Percentiles rank a stretch among this genome's conserved stretches.
Evolutionary conservation across 2,797 vertebrate genomes (phyloP).

Genomic region (Manis crassicaudata): DNA sequence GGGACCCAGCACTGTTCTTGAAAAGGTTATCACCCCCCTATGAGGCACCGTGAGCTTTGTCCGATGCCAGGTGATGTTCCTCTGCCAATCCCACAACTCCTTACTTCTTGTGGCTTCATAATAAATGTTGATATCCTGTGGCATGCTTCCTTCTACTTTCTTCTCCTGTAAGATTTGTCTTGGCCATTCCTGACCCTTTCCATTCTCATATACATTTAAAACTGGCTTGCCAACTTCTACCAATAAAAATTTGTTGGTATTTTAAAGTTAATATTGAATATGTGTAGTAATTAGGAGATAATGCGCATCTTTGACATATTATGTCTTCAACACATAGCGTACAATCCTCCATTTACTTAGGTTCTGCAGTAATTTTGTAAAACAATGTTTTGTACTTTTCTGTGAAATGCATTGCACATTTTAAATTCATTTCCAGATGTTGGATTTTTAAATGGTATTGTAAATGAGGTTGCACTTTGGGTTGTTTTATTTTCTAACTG

Average conservation of each 20-base stretch:
- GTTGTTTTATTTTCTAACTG: not conserved
- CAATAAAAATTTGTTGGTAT: not conserved
- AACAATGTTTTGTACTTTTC: not conserved
- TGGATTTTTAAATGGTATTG: not conserved
- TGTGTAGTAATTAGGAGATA: not conserved
- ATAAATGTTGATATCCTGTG: not conserved
- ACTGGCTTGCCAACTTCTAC: not conserved
- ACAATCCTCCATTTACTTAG: not conserved
- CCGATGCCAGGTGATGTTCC: not conserved
- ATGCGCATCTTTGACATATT: not conserved
- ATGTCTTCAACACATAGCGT: not conserved
- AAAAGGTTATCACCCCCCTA: not conserved
- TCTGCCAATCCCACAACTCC: too few relatives aligned
- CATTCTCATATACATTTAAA: not conserved
- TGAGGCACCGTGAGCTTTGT: not conserved
- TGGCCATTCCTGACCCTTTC: not conserved
- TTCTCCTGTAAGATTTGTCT: not conserved
- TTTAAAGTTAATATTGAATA: not conserved
- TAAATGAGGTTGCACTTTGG: not conserved
- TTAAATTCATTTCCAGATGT: not conserved
- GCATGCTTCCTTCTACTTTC: not conserved
- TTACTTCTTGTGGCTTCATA: fast-evolving
- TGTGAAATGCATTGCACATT: not conserved
- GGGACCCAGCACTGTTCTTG: not conserved
- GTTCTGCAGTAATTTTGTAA: not conserved